Conservation (phyloP, 2,888 invertebrate genomes). For the Chrysolina americana region DNA sequence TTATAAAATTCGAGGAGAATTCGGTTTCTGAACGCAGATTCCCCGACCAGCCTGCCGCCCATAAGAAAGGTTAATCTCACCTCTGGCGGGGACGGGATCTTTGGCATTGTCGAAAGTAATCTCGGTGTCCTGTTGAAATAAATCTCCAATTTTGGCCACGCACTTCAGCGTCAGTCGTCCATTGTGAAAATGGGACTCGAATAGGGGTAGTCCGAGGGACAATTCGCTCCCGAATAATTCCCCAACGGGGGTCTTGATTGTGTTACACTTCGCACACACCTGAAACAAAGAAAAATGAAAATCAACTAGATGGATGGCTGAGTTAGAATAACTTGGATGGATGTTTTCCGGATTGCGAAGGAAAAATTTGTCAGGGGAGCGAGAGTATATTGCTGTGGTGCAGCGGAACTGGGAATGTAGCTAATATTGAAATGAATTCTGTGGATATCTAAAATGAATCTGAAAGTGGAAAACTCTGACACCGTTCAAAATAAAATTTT, state of each 20-base stretch:
- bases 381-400: not conserved
- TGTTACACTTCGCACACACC: conserved; percentile 65
- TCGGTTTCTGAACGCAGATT: not conserved
- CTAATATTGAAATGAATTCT: not conserved
- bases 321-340: conserved; percentile 5
- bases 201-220: conserved; percentile 73
- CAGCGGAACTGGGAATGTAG: not conserved
- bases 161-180: conserved; percentile 81
- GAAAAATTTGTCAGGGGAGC: not conserved
- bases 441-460: too few relatives aligned
- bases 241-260: conserved; percentile 64
- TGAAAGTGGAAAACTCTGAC: too few relatives aligned
- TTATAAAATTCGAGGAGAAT: not conserved
- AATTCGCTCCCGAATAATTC: conserved; percentile 74
- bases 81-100: conserved; percentile 86
- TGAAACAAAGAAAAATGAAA: conserved; percentile 42
- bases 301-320: not conserved
- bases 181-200: conserved; percentile 74
- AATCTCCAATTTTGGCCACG: conserved; percentile 78
- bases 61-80: conserved; percentile 69
- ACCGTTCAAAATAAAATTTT: too few relatives aligned
- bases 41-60: not conserved
- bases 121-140: conserved; percentile 80
- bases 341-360: conserved; percentile 4
- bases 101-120: conserved; percentile 78